phyloP scores from a whole-genome alignment of 2,113 vertebrate genomes.

The Labrus mixtus region DNA sequence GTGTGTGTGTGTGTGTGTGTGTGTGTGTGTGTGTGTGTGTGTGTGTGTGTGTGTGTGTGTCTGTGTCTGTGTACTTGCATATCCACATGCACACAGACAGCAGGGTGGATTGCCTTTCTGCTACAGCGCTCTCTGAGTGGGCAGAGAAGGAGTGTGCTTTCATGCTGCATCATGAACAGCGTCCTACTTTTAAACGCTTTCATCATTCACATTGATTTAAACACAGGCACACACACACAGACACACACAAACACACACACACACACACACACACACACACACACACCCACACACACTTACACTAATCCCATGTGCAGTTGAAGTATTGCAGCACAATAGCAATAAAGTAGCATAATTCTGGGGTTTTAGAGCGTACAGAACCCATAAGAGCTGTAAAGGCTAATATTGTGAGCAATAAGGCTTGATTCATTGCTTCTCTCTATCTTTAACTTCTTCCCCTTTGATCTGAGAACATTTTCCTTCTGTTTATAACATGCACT shows the following conservation, averaged over 20 bases:
- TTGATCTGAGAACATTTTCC: not conserved
- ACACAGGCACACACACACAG: conserved; percentile 2
- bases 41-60: no score
- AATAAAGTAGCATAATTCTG: conserved; percentile 6
- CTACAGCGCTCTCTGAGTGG: conserved; percentile 38
- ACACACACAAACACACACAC: conserved; percentile 21
- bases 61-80: not conserved
- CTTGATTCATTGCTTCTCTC: not conserved
- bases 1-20: no score
- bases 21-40: no score
- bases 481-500: not conserved
- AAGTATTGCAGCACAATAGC: conserved; percentile 13
- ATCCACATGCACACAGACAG: not conserved
- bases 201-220: conserved; percentile 50
- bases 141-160: conserved; percentile 34
- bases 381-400: not conserved
- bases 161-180: conserved; percentile 39
- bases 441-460: not conserved
- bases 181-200: conserved; percentile 47
- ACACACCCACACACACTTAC: conserved; percentile 3
- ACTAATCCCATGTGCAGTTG: conserved; percentile 27
- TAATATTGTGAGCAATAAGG: not conserved
- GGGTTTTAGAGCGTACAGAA: not conserved
- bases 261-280: conserved; percentile 9
- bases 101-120: conserved; percentile 11